Evolutionary conservation across 2,888 invertebrate species (phyloP), one percentile per base, ranked within the genome.

Genomic region (Podotricha telesiphe): DNA sequence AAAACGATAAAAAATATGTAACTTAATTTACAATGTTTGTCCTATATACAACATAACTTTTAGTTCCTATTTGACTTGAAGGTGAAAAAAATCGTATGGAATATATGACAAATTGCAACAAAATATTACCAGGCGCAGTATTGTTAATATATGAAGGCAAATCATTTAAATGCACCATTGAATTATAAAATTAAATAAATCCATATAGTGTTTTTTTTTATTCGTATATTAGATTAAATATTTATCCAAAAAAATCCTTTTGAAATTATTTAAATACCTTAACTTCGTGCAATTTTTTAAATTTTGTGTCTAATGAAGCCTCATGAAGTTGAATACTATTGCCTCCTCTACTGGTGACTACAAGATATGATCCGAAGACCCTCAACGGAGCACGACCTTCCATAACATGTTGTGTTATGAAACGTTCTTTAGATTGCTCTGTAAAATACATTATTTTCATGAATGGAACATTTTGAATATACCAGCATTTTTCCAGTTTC

Each of bases 311-410:
- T 48, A 89, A 81, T 10, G 88, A 88, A 50, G 89, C 86, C 59
- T 94, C 92, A 74, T 94, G 94, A 19, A 95, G 82, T 63, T 91
- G 82, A 71, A 95, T 86, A 69, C 89, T 92, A 75, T 92, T 94
- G 47, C 94, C 95, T 65, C 89, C 92, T 67, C 95, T 87, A 56
- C 93, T 93, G 62, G 83, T 82, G 2, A 91, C 81, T 47, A 94
- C 86, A 37, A 95, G 80, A 71, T 86, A 86, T 50, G 89, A 84
- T 11, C 92, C 94, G 1, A 86, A 82, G 71, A 94, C 74, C 34
- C 87, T 82, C 59, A 95, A 74, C 0, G 95, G 95, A 6, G 94
- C 93, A 53, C 94, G 87, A 1, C 95, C 95, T 80, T 93, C 90
- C 85, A 94, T 86, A 10, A 91, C 89, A 75, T 93, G 91, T 50